Conservation (phyloP, 1,140 invertebrate species). For the Brachionus sp. region DNA sequence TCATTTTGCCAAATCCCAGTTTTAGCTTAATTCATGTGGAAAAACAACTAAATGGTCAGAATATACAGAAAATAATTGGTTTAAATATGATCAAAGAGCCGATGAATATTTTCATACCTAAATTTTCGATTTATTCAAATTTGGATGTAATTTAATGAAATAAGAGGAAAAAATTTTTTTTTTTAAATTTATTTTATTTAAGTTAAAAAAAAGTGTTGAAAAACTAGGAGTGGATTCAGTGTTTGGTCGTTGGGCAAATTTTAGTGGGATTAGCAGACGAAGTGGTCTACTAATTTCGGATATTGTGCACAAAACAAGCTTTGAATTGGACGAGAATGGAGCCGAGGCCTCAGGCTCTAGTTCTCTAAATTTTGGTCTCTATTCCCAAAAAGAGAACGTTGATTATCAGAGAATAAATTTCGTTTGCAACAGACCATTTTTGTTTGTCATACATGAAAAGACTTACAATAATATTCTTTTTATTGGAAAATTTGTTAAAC, state of each 20-base stretch:
- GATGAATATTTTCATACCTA: constrained; percentile 51
- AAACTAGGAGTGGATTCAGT: not conserved
- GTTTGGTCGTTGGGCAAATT: not conserved
- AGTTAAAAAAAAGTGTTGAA: not conserved
- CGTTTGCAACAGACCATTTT: constrained; percentile 16
- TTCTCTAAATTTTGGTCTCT: constrained; percentile 47
- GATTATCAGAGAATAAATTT: not conserved
- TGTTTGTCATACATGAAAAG: constrained; percentile 31
- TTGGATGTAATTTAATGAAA: constrained; percentile 35
- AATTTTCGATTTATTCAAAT: constrained; percentile 51
- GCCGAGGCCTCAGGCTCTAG: constrained; percentile 59
- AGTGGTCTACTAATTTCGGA: constrained; percentile 50
- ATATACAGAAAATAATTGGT: constrained; percentile 53
- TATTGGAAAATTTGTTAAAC: not conserved
- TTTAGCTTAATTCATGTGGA: constrained; percentile 60
- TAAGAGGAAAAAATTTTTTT: not conserved
- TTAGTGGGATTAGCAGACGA: constrained; percentile 49
- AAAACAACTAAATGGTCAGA: constrained; percentile 58
- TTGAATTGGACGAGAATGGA: constrained; percentile 63
- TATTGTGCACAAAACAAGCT: constrained; percentile 61
- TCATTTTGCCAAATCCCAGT: constrained; percentile 66
- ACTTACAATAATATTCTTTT: constrained; percentile 25
- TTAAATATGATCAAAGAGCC: constrained; percentile 46
- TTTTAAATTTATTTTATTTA: not conserved
- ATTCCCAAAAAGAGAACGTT: not conserved